These are phyloP conservation scores for Junco hyemalis DNA, from an alignment of 2,113 vertebrate genomes.

Conservation along the genomic window DNA sequence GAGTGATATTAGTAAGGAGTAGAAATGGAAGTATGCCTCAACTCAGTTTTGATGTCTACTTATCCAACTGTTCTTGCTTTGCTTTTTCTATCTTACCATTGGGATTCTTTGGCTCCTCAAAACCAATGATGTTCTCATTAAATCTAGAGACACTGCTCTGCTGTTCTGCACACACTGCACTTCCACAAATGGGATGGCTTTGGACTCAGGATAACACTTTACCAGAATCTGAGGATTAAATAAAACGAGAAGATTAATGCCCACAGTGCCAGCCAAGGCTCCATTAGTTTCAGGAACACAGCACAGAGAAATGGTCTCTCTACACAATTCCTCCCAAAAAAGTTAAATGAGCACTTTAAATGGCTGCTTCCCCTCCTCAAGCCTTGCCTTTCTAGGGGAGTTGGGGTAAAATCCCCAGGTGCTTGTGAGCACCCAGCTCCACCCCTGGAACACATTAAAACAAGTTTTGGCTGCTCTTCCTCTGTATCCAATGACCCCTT, in stretches of 20 bases:
- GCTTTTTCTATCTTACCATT: neutral
- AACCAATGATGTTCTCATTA: neutral
- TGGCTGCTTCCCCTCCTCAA: neutral
- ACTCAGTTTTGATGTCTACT: neutral
- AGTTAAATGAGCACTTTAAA: neutral
- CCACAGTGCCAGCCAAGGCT: neutral
- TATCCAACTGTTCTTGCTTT: neutral
- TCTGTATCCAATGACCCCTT: neutral
- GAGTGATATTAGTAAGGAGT: neutral
- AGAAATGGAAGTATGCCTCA: neutral
- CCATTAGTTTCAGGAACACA: neutral
- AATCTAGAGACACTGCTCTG: neutral
- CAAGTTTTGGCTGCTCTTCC: neutral
- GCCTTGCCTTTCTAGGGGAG: neutral
- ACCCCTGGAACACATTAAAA: neutral
- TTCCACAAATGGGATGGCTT: neutral
- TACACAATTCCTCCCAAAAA: accelerated
- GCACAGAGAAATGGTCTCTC: neutral
- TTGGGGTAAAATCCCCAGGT: neutral
- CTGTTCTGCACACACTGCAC: neutral
- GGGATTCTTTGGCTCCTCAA: neutral
- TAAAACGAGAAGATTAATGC: neutral
- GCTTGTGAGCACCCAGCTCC: neutral
- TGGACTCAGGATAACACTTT: neutral
- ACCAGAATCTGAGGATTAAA: constrained; percentile 15